A percentile compares a stretch with the other conserved stretches of the same genome.
Conservation (phyloP, 2,113 vertebrate species). For the Indicator indicator region DNA sequence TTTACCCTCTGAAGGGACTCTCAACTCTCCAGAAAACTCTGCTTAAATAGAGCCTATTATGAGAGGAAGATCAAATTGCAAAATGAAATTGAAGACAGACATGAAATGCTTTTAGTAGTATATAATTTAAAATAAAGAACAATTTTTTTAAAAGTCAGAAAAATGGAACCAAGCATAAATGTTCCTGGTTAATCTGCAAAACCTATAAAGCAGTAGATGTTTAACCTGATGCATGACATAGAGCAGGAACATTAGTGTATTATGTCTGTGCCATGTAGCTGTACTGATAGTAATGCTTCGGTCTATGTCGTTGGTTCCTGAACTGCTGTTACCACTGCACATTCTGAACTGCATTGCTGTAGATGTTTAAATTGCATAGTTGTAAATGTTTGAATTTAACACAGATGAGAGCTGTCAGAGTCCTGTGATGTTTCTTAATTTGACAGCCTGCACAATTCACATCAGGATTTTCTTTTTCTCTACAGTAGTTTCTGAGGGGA, state of each 20-base stretch:
- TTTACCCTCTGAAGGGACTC: not conserved
- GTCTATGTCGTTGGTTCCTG: not conserved
- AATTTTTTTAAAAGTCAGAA: not conserved
- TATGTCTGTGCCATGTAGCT: not conserved
- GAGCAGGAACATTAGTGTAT: not conserved
- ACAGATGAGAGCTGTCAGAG: not conserved
- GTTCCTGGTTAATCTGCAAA: not conserved
- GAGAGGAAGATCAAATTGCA: not conserved
- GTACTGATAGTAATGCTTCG: accelerated
- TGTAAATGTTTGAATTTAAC: not conserved
- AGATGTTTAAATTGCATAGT: not conserved
- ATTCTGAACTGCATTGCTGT: not conserved
- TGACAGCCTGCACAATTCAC: constrained; percentile 3
- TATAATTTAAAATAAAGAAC: not conserved
- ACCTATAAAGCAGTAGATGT: not conserved
- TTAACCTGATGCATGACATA: not conserved
- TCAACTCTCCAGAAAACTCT: not conserved
- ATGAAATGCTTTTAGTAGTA: not conserved
- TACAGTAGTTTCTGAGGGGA: not conserved
- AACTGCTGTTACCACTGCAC: not conserved
- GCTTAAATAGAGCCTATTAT: not conserved
- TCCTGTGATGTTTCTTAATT: not conserved
- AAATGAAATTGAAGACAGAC: not conserved
- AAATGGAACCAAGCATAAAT: not conserved
- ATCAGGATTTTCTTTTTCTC: not conserved